Conservation (phyloP, 1,140 invertebrate genomes). For the Pentalonia nigronervosa region DNA sequence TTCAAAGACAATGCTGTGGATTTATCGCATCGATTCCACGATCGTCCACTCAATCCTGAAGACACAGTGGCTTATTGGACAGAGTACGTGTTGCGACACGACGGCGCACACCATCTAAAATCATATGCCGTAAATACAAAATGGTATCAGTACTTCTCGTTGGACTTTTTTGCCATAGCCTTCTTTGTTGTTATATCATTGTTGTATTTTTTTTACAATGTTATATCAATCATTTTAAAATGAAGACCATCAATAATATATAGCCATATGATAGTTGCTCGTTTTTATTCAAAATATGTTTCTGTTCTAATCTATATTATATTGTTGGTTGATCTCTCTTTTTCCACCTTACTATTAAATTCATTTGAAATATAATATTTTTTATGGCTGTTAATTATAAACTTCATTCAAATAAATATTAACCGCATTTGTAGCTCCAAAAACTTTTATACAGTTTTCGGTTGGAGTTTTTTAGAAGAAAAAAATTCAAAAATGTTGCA, state of each 20-base stretch:
- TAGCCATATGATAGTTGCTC: not conserved
- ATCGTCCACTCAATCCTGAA: constrained; percentile 65
- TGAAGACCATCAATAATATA: not conserved
- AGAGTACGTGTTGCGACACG: constrained; percentile 67
- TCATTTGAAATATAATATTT: not conserved
- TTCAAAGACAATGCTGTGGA: constrained; percentile 37
- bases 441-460: not conserved
- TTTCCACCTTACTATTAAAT: not conserved
- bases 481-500: not conserved
- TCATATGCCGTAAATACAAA: constrained; percentile 46
- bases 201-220: not conserved
- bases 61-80: constrained; percentile 70
- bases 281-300: not conserved
- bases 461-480: not conserved
- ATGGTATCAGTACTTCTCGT: constrained; percentile 58
- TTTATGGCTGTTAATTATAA: not conserved
- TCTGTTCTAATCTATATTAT: not conserved
- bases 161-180: constrained; percentile 54
- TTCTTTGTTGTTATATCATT: not conserved
- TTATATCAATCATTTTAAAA: not conserved
- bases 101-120: constrained; percentile 62
- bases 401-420: not conserved
- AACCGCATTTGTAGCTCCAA: not conserved
- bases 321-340: not conserved
- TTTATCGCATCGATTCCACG: constrained; percentile 48